Percentiles rank a stretch among this genome's conserved stretches.
phyloP scores from a whole-genome alignment of 2,113 vertebrate species.

The Anser cygnoides region DNA sequence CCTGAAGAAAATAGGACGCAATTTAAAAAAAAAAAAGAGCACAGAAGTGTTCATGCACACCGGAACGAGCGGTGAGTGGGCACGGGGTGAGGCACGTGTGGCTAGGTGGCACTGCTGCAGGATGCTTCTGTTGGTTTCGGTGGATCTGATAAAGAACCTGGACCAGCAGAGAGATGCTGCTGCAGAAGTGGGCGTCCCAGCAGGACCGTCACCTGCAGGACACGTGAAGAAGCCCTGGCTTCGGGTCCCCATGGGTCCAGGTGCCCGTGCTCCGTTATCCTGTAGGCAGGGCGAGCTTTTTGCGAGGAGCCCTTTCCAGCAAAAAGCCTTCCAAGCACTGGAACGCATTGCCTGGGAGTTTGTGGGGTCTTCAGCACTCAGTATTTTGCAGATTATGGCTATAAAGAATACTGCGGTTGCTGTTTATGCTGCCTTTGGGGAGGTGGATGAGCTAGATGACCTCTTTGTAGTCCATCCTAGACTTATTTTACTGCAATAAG shows the following conservation, averaged over 20 bases:
- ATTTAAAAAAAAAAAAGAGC: no score
- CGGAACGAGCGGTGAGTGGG: background rate
- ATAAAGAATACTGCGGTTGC: background rate
- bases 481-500: background rate
- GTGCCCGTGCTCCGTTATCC: background rate
- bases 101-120: background rate
- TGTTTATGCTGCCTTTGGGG: background rate
- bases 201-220: background rate
- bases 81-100: background rate
- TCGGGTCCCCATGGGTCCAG: background rate
- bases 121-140: background rate
- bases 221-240: background rate
- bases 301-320: background rate
- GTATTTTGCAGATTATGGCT: background rate
- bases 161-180: background rate
- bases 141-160: accelerated
- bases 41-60: background rate
- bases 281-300: background rate
- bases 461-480: background rate
- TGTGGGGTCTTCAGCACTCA: background rate
- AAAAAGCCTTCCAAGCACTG: background rate
- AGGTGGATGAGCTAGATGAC: background rate
- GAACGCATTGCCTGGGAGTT: background rate
- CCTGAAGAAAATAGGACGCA: background rate
- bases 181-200: no score